A percentile compares a stretch with the other conserved stretches of the same genome.
Conservation (phyloP, 2,888 invertebrate species). For the Drosophila paranaensis region DNA sequence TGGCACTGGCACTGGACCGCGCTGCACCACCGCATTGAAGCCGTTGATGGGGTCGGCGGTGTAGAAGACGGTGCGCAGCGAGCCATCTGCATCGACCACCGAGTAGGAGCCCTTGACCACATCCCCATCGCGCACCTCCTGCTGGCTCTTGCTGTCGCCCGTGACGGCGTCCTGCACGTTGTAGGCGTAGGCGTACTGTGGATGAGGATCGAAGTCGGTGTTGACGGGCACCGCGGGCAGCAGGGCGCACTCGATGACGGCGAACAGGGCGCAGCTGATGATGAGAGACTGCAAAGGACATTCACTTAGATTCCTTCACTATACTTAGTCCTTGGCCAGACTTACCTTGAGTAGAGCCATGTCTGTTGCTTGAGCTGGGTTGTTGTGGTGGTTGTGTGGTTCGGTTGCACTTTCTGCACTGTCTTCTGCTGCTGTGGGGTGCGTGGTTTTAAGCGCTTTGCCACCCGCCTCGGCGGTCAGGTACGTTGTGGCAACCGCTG, state of each 20-base stretch:
- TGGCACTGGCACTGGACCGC: slow-evolving; percentile 85
- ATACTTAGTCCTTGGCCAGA: neutral
- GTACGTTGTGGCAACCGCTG: slow-evolving; percentile 64
- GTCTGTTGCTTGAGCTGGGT: slow-evolving; percentile 12
- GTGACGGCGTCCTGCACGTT: slow-evolving; percentile 83
- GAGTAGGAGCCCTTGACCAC: slow-evolving; percentile 84
- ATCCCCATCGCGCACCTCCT: slow-evolving; percentile 84
- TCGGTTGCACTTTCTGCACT: slow-evolving; percentile 60
- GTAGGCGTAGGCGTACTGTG: slow-evolving; percentile 82
- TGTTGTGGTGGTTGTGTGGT: slow-evolving; percentile 4
- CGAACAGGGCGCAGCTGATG: slow-evolving; percentile 54
- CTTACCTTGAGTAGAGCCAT: slow-evolving; percentile 69
- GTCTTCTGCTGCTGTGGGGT: slow-evolving; percentile 36
- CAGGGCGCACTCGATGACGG: slow-evolving; percentile 53
- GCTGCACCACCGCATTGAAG: slow-evolving; percentile 86
- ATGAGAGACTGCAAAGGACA: slow-evolving; percentile 34
- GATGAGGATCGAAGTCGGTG: slow-evolving; percentile 78
- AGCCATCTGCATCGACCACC: slow-evolving; percentile 84
- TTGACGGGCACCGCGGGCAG: slow-evolving; percentile 58
- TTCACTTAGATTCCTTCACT: neutral
- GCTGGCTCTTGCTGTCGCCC: slow-evolving; percentile 84
- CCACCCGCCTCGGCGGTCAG: slow-evolving; percentile 20
- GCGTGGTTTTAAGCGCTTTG: slow-evolving; percentile 63
- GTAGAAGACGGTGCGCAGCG: slow-evolving; percentile 82
- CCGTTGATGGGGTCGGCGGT: slow-evolving; percentile 84